phyloP scores from a whole-genome alignment of 2,888 invertebrate genomes.

The Rhogogaster chlorosoma region DNA sequence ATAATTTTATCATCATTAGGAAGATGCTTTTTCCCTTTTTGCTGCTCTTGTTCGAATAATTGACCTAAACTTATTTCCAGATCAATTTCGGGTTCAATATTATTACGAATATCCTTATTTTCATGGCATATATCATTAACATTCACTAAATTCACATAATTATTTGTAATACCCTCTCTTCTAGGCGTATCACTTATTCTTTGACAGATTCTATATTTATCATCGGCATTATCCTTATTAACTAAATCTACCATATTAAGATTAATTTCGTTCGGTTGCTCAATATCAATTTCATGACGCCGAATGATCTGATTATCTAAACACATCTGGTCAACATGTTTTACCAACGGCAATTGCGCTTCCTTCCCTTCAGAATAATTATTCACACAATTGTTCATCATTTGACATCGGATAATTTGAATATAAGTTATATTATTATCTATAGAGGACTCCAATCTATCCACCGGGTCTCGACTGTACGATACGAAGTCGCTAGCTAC shows the following conservation, averaged over 20 bases:
- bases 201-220: too few relatives aligned
- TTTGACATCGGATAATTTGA: neutral
- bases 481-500: neutral
- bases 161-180: neutral
- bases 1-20: constrained; percentile 62
- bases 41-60: too few relatives aligned
- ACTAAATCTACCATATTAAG: too few relatives aligned
- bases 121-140: neutral
- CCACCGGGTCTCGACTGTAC: constrained; percentile 6
- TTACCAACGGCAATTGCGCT: too few relatives aligned
- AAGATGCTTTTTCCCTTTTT: neutral
- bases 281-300: too few relatives aligned
- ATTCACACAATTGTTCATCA: too few relatives aligned
- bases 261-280: neutral
- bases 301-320: too few relatives aligned
- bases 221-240: too few relatives aligned
- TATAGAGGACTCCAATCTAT: neutral
- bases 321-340: too few relatives aligned
- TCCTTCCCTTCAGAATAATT: too few relatives aligned
- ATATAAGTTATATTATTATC: constrained; percentile 44
- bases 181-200: too few relatives aligned
- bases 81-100: neutral
- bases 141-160: neutral
- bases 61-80: neutral
- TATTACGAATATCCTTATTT: neutral